These are phyloP conservation scores for Bryconaethiops microstoma DNA, from an alignment of 2,797 vertebrate species.

Conservation along the genomic window DNA sequence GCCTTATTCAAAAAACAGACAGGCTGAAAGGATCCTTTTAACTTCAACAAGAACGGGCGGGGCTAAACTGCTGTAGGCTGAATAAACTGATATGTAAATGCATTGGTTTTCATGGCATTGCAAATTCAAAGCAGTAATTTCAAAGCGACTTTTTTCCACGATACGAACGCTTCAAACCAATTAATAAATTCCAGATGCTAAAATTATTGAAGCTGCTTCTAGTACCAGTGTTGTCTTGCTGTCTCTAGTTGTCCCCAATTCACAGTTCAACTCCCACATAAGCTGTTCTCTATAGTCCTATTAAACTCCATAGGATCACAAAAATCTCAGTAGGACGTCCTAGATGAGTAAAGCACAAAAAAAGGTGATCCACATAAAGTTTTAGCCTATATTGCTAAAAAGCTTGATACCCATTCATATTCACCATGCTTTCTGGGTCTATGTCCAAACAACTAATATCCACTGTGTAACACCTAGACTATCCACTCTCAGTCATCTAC, in stretches of 20 bases:
- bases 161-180: not conserved
- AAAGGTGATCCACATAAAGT: too few relatives aligned
- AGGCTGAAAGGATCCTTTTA: too few relatives aligned
- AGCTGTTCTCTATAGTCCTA: not conserved
- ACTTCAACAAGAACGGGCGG: too few relatives aligned
- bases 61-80: too few relatives aligned
- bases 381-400: not conserved
- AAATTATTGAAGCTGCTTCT: not conserved
- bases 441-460: not conserved
- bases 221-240: not conserved
- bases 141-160: too few relatives aligned
- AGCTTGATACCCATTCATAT: not conserved
- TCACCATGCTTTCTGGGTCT: not conserved
- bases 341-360: not conserved
- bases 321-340: not conserved
- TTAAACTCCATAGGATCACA: not conserved
- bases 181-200: not conserved
- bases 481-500: not conserved
- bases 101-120: too few relatives aligned
- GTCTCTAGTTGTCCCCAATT: not conserved
- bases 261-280: conserved; percentile 3
- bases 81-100: too few relatives aligned
- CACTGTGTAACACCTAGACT: not conserved
- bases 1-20: too few relatives aligned
- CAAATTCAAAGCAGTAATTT: too few relatives aligned